Conservation (phyloP, 2,888 invertebrate genomes). For the Epinotia nisella region DNA sequence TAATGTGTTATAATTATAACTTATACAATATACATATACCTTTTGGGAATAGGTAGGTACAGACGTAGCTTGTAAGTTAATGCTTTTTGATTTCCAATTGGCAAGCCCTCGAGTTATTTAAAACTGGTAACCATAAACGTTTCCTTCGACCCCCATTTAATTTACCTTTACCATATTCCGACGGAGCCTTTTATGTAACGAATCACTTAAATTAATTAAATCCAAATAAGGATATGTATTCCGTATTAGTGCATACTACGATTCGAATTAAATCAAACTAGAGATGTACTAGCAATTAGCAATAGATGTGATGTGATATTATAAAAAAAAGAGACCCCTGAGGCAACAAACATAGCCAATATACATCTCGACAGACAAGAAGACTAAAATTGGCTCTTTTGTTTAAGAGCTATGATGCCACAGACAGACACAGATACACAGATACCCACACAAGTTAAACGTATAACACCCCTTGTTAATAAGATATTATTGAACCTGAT, state of each 20-base stretch:
- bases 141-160: slow-evolving; percentile 29
- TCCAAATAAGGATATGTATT: slow-evolving; percentile 34
- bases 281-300: no score
- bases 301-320: background rate
- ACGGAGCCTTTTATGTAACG: slow-evolving; percentile 28
- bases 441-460: no score
- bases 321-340: no score
- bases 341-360: no score
- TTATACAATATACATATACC: background rate
- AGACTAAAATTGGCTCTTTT: no score
- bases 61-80: no score
- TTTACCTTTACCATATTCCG: slow-evolving; percentile 38
- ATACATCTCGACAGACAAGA: no score
- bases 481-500: no score
- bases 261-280: slow-evolving; percentile 22
- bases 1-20: no score
- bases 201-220: slow-evolving; percentile 38
- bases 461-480: no score
- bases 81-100: background rate
- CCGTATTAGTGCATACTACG: slow-evolving; percentile 13
- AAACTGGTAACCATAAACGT: slow-evolving; percentile 25
- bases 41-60: background rate
- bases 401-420: no score
- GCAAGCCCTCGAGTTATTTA: slow-evolving; percentile 1
- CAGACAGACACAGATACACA: no score